Conservation (phyloP, 1,140 invertebrate species). For the Aphidius ervi region DNA sequence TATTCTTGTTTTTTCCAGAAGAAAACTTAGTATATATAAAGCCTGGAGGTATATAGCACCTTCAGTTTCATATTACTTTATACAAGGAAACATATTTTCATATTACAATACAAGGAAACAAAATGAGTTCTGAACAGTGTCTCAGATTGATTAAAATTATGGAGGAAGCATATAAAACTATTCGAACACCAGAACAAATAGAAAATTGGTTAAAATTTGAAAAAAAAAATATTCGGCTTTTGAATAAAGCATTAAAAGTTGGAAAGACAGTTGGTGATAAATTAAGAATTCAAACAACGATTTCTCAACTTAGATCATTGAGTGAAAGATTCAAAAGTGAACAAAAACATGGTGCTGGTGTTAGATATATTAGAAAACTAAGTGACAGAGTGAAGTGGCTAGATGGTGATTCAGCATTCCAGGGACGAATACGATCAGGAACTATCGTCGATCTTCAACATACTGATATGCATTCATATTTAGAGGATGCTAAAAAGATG, state of each 20-base stretch:
- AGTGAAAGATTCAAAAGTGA: not conserved
- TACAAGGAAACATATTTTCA: no score
- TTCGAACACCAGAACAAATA: no score
- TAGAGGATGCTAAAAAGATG: constrained; percentile 23
- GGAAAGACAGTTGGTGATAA: not conserved
- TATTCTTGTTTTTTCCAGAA: no score
- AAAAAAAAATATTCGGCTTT: no score
- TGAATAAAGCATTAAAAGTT: constrained; percentile 1
- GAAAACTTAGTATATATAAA: no score
- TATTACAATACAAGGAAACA: no score
- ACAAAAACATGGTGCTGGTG: not conserved
- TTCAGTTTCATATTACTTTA: no score
- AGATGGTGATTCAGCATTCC: constrained; percentile 22
- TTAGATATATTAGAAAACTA: not conserved
- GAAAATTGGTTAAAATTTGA: no score
- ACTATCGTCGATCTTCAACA: constrained; percentile 25
- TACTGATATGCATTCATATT: constrained; percentile 23
- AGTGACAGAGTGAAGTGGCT: constrained; percentile 20
- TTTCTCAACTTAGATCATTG: not conserved
- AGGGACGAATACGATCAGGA: constrained; percentile 20
- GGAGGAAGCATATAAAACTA: no score
- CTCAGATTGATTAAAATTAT: no score
- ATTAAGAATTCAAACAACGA: constrained; percentile 1
- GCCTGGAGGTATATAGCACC: no score
- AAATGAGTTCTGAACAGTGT: no score